Evolutionary conservation across 2,797 vertebrate species (phyloP).

Genomic region (Allochrocebus solatus): DNA sequence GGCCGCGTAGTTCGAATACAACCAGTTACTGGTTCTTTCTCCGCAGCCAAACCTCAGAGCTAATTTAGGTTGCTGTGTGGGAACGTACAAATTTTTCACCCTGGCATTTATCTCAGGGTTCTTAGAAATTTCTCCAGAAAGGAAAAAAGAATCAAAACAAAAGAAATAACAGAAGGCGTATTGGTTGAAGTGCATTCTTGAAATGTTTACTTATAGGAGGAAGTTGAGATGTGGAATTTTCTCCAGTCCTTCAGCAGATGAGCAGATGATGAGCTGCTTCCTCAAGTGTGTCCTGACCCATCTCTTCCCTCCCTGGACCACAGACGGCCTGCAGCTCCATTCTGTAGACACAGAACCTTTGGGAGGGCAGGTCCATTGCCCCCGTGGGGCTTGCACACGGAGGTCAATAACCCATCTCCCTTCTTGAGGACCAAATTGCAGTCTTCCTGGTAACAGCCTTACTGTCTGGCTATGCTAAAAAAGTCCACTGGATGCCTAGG

Average conservation of each 20-base stretch:
- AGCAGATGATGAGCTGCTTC: neutral
- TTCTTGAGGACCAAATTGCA: neutral
- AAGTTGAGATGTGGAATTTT: neutral
- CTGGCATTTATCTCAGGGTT: neutral
- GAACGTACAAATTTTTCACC: neutral
- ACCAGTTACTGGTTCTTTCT: neutral
- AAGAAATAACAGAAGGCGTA: neutral
- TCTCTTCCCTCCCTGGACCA: neutral
- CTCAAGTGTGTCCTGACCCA: neutral
- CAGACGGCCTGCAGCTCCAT: too few relatives aligned
- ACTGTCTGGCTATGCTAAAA: neutral
- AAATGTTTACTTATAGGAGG: neutral
- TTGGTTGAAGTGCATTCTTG: neutral
- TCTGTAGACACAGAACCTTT: neutral
- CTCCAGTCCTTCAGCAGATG: neutral
- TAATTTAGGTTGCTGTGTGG: neutral
- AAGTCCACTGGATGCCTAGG: neutral
- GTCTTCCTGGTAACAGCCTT: neutral
- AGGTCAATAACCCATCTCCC: neutral
- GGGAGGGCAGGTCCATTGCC: neutral
- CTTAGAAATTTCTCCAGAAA: neutral
- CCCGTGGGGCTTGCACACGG: neutral
- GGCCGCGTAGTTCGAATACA: neutral
- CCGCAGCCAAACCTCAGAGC: neutral
- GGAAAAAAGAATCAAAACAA: too few relatives aligned